phyloP scores from a whole-genome alignment of 2,113 vertebrate species.

The Ammodytes dubius region DNA sequence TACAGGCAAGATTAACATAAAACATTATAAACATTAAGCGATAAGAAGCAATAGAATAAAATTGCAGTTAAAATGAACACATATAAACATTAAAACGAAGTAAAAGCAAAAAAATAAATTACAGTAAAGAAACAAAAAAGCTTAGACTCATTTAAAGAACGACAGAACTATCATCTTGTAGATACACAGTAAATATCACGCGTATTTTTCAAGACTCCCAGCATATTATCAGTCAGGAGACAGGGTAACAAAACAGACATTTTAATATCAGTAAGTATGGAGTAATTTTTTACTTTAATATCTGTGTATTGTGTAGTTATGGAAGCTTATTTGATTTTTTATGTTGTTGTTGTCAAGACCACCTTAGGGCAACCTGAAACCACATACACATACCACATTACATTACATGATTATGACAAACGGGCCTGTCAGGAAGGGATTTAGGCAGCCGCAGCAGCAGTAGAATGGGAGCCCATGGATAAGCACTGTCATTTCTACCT shows the following conservation, averaged over 20 bases:
- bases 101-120: no score
- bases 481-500: constrained; percentile 61
- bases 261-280: constrained; percentile 32
- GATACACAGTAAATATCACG: constrained; percentile 15
- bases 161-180: constrained; percentile 25
- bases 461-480: constrained; percentile 35
- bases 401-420: constrained; percentile 72
- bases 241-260: constrained; percentile 23
- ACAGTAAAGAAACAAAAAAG: no score
- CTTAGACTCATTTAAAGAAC: no score
- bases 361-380: constrained; percentile 1
- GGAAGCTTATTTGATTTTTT: constrained; percentile 20
- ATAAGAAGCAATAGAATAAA: no score
- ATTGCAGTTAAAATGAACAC: no score
- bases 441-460: constrained; percentile 23
- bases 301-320: constrained; percentile 4
- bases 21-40: no score
- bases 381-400: constrained; percentile 15
- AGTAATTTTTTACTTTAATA: constrained; percentile 11
- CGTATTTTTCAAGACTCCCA: background rate
- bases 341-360: background rate
- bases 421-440: constrained; percentile 27
- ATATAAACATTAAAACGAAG: no score
- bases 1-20: no score
- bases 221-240: constrained; percentile 6